phyloP scores from a whole-genome alignment of 2,888 invertebrate genomes.

The Lepas anatifera region DNA sequence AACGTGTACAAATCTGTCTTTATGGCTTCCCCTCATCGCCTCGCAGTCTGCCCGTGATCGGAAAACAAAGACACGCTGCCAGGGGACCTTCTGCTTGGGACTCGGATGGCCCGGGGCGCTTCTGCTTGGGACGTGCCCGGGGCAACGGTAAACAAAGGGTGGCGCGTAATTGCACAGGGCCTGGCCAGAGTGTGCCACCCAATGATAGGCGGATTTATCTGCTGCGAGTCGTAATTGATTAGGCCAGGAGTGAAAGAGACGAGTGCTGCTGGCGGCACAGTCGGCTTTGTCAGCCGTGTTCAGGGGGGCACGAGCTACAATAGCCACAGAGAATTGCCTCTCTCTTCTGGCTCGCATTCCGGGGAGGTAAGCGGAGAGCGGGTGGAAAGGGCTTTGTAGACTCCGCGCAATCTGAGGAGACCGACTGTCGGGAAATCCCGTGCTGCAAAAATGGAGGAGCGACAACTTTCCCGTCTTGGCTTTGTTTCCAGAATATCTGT shows the following conservation, averaged over 20 bases:
- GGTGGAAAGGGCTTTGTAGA: not conserved
- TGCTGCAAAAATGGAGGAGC: no score
- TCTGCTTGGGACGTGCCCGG: not conserved
- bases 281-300: not conserved
- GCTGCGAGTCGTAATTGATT: not conserved
- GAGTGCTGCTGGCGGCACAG: not conserved
- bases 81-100: no score
- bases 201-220: constrained; percentile 6
- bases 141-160: not conserved
- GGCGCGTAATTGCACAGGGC: not conserved
- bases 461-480: no score
- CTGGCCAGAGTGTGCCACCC: not conserved
- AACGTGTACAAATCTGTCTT: no score
- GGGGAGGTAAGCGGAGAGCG: not conserved
- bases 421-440: no score
- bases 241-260: not conserved
- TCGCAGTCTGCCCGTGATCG: not conserved
- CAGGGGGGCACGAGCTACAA: not conserved
- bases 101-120: no score
- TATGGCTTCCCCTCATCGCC: no score
- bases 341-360: no score
- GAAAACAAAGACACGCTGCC: not conserved
- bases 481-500: no score
- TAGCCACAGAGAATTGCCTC: not conserved
- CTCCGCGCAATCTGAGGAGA: not conserved